These are phyloP conservation scores for Caloenas nicobarica DNA, from an alignment of 2,113 vertebrate species.

Conservation along the genomic window DNA sequence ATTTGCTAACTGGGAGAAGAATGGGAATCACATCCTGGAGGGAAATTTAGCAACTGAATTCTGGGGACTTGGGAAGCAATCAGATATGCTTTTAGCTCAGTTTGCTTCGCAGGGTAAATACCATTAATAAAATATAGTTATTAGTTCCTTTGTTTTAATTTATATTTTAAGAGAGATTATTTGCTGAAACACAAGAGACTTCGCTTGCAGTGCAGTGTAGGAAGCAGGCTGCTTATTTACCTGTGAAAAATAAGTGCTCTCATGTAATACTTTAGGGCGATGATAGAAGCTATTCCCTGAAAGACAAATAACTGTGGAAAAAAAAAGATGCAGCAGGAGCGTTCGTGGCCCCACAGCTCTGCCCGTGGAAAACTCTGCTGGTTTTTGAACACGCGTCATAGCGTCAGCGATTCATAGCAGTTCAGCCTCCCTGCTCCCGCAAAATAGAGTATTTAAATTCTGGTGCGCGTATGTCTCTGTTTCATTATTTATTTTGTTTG, in stretches of 20 bases:
- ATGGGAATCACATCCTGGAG: slow-evolving; percentile 25
- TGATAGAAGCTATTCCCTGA: not conserved
- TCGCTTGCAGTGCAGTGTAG: not conserved
- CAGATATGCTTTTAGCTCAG: not conserved
- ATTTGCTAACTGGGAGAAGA: slow-evolving; percentile 75
- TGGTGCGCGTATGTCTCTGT: not conserved
- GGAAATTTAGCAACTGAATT: not conserved
- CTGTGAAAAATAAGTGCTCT: not conserved
- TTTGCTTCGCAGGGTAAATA: not conserved
- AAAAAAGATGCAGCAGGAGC: not conserved
- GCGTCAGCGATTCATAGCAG: not conserved
- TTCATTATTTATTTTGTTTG: not conserved
- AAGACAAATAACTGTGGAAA: not conserved
- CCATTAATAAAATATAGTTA: not conserved
- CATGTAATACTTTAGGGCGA: not conserved
- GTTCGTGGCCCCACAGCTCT: not conserved
- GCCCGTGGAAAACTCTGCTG: not conserved
- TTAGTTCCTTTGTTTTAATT: not conserved
- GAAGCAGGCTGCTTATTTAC: not conserved
- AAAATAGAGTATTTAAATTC: not conserved
- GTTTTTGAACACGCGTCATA: not conserved
- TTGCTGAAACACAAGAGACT: not conserved
- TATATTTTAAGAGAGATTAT: not conserved
- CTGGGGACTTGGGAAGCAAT: not conserved
- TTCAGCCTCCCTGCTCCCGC: not conserved